Percentiles rank a stretch among this genome's conserved stretches.
phyloP scores from a whole-genome alignment of 2,797 vertebrate species.

The Propithecus deckenii region DNA sequence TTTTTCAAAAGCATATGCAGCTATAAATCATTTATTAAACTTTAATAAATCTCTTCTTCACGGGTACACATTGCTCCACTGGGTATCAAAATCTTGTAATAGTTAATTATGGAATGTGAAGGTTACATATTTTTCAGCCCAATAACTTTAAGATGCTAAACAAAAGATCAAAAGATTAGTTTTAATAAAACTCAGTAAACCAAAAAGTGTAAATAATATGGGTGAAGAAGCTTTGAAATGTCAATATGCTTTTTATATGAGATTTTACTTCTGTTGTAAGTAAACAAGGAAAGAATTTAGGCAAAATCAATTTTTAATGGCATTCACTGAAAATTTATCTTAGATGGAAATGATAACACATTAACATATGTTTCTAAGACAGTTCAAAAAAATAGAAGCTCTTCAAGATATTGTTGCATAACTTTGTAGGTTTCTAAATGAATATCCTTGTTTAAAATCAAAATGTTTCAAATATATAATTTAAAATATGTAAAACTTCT shows the following conservation, averaged over 20 bases:
- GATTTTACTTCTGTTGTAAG: slow-evolving; percentile 72
- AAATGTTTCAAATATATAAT: not conserved
- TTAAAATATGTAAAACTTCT: not conserved
- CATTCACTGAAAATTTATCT: not conserved
- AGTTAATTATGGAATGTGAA: slow-evolving; percentile 80
- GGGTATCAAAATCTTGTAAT: slow-evolving; percentile 72
- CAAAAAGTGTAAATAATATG: slow-evolving; percentile 80
- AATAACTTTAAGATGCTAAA: slow-evolving; percentile 80
- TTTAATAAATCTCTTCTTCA: slow-evolving; percentile 77
- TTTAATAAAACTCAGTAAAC: slow-evolving; percentile 81
- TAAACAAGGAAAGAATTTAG: slow-evolving; percentile 72
- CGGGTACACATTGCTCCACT: slow-evolving; percentile 62
- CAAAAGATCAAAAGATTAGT: slow-evolving; percentile 81
- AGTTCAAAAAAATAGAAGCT: not conserved
- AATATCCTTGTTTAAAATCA: slow-evolving; percentile 5
- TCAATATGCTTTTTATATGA: slow-evolving; percentile 80
- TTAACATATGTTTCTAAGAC: not conserved
- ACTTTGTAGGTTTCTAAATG: not conserved
- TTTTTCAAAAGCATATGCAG: slow-evolving; percentile 40
- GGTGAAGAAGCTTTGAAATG: slow-evolving; percentile 80
- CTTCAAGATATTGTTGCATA: not conserved
- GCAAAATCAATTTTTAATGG: not conserved
- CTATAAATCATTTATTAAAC: slow-evolving; percentile 70
- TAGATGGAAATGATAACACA: not conserved
- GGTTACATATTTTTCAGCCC: slow-evolving; percentile 79